A percentile compares a stretch with the other conserved stretches of the same genome.
These are phyloP conservation scores for Scolanthus callimorphus DNA, from an alignment of 92 coral and sea anemone genomes.

Conservation along the genomic window DNA sequence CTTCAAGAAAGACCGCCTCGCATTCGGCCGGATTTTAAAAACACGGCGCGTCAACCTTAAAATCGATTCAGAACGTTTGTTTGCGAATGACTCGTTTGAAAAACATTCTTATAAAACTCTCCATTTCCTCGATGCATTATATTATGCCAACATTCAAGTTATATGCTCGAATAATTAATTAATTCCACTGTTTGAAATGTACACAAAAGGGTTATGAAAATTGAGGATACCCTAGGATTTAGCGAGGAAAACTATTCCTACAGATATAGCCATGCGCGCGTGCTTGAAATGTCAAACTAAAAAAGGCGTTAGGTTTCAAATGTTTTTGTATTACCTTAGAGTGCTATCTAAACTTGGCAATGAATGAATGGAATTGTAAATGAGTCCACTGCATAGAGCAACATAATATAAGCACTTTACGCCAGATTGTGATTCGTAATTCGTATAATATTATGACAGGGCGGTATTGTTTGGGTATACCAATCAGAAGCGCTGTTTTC, in stretches of 20 bases:
- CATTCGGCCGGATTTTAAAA: no score
- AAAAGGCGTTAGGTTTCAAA: neutral
- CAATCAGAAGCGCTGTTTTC: conserved; percentile 14
- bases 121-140: neutral
- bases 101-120: no score
- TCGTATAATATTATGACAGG: conserved; percentile 10
- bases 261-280: neutral
- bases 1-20: neutral
- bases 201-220: neutral
- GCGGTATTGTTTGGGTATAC: conserved; percentile 9
- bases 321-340: neutral
- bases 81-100: no score
- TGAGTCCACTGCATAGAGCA: neutral
- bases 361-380: no score
- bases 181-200: neutral
- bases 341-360: no score
- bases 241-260: neutral
- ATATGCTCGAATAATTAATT: conserved; percentile 2
- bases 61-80: no score
- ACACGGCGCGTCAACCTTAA: no score
- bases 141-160: neutral
- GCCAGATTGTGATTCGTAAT: neutral
- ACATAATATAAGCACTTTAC: neutral
- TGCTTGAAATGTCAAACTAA: neutral
- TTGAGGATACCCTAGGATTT: neutral